These are phyloP conservation scores for Augochlora pura DNA, from an alignment of 1,140 invertebrate genomes.

Conservation along the genomic window DNA sequence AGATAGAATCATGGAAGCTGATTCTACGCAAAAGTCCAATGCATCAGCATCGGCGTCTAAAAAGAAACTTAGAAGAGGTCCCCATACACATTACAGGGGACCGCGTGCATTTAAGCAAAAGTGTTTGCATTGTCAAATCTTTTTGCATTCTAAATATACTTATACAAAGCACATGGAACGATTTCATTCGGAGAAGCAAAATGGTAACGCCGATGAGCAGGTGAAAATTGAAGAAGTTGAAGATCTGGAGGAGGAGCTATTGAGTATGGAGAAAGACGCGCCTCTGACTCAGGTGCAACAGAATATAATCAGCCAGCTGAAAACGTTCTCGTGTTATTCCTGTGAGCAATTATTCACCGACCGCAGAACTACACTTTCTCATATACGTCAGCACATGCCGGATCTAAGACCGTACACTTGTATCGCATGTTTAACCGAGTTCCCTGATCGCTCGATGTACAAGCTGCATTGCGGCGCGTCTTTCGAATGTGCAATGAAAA, in stretches of 20 bases:
- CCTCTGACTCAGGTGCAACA: constrained; percentile 74
- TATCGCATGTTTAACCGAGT: constrained; percentile 76
- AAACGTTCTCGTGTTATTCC: constrained; percentile 76
- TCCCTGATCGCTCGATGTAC: constrained; percentile 73
- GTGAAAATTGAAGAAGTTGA: constrained; percentile 61
- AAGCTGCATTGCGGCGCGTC: constrained; percentile 75
- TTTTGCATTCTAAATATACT: constrained; percentile 73
- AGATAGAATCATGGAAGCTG: constrained; percentile 71
- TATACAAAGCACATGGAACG: constrained; percentile 73
- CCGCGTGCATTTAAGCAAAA: constrained; percentile 71
- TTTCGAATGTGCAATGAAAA: constrained; percentile 78
- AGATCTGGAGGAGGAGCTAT: constrained; percentile 69
- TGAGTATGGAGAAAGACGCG: constrained; percentile 68
- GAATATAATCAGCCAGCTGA: constrained; percentile 76
- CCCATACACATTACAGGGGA: constrained; percentile 72
- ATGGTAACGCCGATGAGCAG: constrained; percentile 15
- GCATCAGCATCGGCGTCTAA: neutral
- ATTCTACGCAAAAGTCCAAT: constrained; percentile 72
- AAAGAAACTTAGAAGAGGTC: constrained; percentile 66
- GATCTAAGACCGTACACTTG: constrained; percentile 75
- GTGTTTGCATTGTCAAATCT: constrained; percentile 72
- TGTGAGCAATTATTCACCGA: constrained; percentile 72
- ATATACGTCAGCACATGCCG: constrained; percentile 77
- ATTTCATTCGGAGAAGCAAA: constrained; percentile 64
- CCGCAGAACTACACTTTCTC: constrained; percentile 73